These are phyloP conservation scores for Meriones unguiculatus DNA, from an alignment of 2,113 vertebrate species.

Conservation along the genomic window DNA sequence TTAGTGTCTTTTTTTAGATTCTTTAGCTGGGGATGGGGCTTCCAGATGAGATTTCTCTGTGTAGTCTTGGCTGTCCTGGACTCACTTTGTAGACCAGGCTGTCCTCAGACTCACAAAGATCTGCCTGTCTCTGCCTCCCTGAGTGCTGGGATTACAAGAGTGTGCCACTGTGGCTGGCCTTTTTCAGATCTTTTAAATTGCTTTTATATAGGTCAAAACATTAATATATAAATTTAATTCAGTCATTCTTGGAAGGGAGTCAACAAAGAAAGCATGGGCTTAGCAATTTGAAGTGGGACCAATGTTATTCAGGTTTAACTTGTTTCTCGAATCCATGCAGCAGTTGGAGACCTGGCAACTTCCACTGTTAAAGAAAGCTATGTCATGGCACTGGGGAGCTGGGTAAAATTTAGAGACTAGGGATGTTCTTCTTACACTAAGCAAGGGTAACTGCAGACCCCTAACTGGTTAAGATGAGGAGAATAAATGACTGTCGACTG, in stretches of 20 bases:
- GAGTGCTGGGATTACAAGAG: too few species aligned
- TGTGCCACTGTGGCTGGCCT: too few species aligned
- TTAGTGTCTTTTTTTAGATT: background rate
- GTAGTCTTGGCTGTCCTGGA: too few species aligned
- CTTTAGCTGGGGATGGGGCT: background rate
- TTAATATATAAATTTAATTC: background rate
- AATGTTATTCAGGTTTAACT: background rate
- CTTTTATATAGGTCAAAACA: background rate
- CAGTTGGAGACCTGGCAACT: background rate
- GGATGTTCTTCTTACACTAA: background rate
- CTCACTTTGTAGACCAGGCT: too few species aligned
- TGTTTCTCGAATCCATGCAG: background rate
- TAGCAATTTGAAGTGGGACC: background rate
- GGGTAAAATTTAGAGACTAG: background rate
- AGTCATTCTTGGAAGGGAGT: background rate
- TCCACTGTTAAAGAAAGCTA: background rate
- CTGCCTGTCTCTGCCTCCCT: too few species aligned
- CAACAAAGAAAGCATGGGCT: background rate
- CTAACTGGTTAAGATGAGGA: background rate
- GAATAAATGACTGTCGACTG: background rate
- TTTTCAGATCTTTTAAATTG: conserved; percentile 1
- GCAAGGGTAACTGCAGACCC: background rate
- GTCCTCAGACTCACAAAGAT: too few species aligned
- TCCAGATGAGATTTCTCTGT: too few species aligned
- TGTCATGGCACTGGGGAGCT: background rate